Evolutionary conservation across 1,140 invertebrate species (phyloP).

Genomic region (Drosophila nannoptera): DNA sequence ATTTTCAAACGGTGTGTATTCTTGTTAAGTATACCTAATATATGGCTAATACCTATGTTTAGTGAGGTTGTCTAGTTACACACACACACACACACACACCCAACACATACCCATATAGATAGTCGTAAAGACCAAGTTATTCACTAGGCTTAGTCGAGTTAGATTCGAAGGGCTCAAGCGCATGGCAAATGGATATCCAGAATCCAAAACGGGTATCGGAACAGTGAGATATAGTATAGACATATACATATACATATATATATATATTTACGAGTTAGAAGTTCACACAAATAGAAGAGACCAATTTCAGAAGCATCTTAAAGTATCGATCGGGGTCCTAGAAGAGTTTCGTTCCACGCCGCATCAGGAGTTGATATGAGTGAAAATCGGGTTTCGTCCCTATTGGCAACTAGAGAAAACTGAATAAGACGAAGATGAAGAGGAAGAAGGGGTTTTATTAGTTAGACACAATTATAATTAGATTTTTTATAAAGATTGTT

Average conservation of each 20-base stretch:
- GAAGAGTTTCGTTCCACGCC: no score
- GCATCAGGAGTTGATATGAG: neutral
- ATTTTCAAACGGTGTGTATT: slow-evolving; percentile 73
- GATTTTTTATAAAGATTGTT: slow-evolving; percentile 47
- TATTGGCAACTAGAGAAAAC: slow-evolving; percentile 41
- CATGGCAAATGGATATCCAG: slow-evolving; percentile 4
- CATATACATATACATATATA: neutral
- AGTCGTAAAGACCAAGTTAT: slow-evolving; percentile 56
- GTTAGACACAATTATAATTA: slow-evolving; percentile 63
- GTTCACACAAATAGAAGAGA: slow-evolving; percentile 20
- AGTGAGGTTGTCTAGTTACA: slow-evolving; percentile 74
- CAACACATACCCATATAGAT: slow-evolving; percentile 35
- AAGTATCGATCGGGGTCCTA: neutral
- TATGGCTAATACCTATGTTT: slow-evolving; percentile 58
- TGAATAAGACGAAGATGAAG: slow-evolving; percentile 3
- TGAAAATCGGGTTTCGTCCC: slow-evolving; percentile 68
- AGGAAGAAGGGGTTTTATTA: slow-evolving; percentile 38
- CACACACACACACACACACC: slow-evolving; percentile 50
- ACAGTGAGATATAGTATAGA: no score
- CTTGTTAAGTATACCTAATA: slow-evolving; percentile 59
- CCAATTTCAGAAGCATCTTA: slow-evolving; percentile 33
- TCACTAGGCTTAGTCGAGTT: slow-evolving; percentile 34
- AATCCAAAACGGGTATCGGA: no score
- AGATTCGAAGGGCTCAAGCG: slow-evolving; percentile 42
- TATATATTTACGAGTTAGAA: slow-evolving; percentile 47